Evolutionary conservation across 2,797 vertebrate species (phyloP), one percentile per base, ranked within the genome.

Genomic region (Aulostomus chinensis): DNA sequence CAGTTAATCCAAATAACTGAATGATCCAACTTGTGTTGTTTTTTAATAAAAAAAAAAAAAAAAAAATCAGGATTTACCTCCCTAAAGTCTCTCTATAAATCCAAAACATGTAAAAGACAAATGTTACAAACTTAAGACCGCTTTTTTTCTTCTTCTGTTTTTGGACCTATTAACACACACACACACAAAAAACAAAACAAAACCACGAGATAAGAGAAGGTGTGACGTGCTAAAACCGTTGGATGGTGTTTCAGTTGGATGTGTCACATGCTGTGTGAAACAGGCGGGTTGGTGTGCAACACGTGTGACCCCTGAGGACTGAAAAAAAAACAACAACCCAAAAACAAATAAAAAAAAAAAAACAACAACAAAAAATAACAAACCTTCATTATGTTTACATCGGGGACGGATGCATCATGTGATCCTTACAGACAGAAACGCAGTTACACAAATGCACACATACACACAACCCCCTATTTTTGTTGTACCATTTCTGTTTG

Each of bases 261-360:
- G 78, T 58, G 73, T 83, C 78, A 76, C 73, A 77, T 80, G 77
- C 13, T 13, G 66, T 77, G 25, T 71, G 68, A 76, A 74, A 71
- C 73, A 68, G 84, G 76, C 37, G 67, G 83, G 76, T 66, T 75
- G 79, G 73, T 86, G 82, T 85, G 84, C 80, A 83, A 85, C 84
- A 78, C 56, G 66, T 72, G 76, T 83, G 83, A 89, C 84, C 87
- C 92, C 92, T 93, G 92, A 93, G 92, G 90, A 90, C 84, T 81
- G 81, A 75, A 73, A 78, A 74, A 26, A 22, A 22, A 22, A 4
- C 4, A 22, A 22, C 21, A 22, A 22, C 4, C 21, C 7, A 22
- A 22, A 77, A 77, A 64, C 48, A 32, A 80, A 22, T 7, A 4
- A 22, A 22, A 4, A 22, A 22, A 22, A 4, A 22, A 22, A 77